Conservation (phyloP, 2,888 invertebrate species). For the Hypomecis atomaria region DNA sequence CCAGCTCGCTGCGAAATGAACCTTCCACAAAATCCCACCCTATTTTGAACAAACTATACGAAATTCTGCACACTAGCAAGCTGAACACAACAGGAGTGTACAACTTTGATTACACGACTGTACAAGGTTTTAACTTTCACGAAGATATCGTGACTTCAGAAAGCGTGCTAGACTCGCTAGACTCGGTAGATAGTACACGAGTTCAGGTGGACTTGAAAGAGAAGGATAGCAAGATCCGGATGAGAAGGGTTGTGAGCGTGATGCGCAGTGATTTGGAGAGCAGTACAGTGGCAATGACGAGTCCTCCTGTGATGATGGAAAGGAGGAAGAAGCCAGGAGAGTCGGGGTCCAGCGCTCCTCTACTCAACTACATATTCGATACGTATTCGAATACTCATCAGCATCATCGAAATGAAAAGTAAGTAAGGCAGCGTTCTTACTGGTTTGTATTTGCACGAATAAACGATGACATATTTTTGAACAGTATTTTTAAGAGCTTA, state of each 20-base stretch:
- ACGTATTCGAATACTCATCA: constrained; percentile 77
- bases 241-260: constrained; percentile 65
- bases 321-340: constrained; percentile 72
- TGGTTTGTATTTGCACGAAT: no score
- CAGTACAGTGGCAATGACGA: constrained; percentile 51
- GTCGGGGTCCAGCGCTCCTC: constrained; percentile 74
- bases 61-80: constrained; percentile 70
- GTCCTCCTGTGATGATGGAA: constrained; percentile 55
- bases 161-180: not conserved
- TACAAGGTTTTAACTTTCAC: constrained; percentile 55
- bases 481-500: no score
- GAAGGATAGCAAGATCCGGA: constrained; percentile 57
- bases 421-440: constrained; percentile 41
- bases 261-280: constrained; percentile 52
- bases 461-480: no score
- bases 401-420: constrained; percentile 77
- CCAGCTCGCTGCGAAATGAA: constrained; percentile 58
- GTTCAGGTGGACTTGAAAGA: constrained; percentile 9
- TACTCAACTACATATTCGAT: constrained; percentile 79
- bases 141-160: constrained; percentile 34
- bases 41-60: constrained; percentile 74
- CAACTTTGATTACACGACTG: constrained; percentile 59
- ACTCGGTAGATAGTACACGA: constrained; percentile 1
- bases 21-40: constrained; percentile 59
- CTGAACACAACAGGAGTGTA: constrained; percentile 59